Conservation (phyloP, 2,888 invertebrate genomes). For the Watsonalla binaria region DNA sequence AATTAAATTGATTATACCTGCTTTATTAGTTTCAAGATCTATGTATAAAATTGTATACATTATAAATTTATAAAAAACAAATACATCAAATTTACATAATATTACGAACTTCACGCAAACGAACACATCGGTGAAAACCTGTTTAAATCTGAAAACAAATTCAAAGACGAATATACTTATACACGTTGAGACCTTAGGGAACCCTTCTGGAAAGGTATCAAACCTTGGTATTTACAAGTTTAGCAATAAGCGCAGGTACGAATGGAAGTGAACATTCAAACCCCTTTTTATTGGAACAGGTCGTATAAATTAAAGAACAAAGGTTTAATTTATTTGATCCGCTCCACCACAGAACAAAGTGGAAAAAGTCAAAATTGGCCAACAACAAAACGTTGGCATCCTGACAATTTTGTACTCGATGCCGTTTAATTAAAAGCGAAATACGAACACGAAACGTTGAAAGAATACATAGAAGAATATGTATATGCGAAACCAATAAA, state of each 20-base stretch:
- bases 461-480: not conserved
- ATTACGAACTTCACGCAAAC: too few species aligned
- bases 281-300: conserved; percentile 28
- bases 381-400: conserved; percentile 19
- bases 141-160: too few species aligned
- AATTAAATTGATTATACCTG: too few species aligned
- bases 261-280: not conserved
- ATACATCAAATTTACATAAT: too few species aligned
- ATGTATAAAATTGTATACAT: too few species aligned
- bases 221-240: not conserved
- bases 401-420: conserved; percentile 20
- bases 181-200: too few species aligned
- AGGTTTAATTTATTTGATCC: conserved; percentile 49
- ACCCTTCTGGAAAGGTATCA: too few species aligned
- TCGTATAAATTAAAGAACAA: conserved; percentile 47
- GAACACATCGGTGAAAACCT: too few species aligned
- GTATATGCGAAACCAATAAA: too few species aligned
- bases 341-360: conserved; percentile 31
- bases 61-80: too few species aligned
- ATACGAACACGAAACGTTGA: not conserved
- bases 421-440: conserved; percentile 5
- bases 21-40: too few species aligned
- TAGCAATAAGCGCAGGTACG: not conserved
- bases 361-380: conserved; percentile 35
- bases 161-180: too few species aligned